A percentile compares a stretch with the other conserved stretches of the same genome.
Evolutionary conservation across 2,888 invertebrate genomes (phyloP).

Genomic region (Chymomyza amoena): DNA sequence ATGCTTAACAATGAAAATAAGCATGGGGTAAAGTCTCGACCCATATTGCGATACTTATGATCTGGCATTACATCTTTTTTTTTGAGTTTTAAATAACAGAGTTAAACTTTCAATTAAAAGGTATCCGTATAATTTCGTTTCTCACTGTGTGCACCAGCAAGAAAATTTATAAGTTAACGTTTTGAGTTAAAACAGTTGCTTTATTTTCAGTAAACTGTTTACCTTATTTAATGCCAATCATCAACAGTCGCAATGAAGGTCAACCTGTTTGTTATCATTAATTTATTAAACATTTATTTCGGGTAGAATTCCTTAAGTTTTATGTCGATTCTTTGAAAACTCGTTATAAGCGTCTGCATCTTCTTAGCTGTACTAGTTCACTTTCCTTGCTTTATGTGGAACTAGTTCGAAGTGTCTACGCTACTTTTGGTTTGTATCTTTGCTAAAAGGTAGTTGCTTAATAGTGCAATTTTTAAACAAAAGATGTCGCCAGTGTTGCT

Average conservation of each 20-base stretch:
- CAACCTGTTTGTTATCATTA: neutral
- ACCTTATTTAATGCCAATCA: neutral
- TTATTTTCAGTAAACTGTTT: neutral
- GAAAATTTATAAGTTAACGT: neutral
- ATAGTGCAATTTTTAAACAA: neutral
- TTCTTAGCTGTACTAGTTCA: too few species aligned
- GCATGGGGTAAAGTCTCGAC: too few species aligned
- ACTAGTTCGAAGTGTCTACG: neutral
- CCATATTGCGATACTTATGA: too few species aligned
- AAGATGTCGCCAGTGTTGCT: neutral
- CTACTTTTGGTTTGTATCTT: neutral
- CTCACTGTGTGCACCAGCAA: neutral
- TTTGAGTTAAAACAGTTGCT: neutral
- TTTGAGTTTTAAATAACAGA: too few species aligned
- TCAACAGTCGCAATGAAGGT: neutral
- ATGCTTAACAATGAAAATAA: too few species aligned
- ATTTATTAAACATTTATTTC: neutral
- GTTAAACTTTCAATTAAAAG: too few species aligned
- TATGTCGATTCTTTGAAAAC: neutral
- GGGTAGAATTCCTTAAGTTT: too few species aligned
- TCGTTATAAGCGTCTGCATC: neutral
- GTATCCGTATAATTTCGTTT: too few species aligned
- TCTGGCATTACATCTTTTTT: too few species aligned
- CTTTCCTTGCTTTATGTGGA: neutral
- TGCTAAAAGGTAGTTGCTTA: neutral